Conservation (phyloP, 1,140 invertebrate genomes). For the Drosophila leontia region DNA sequence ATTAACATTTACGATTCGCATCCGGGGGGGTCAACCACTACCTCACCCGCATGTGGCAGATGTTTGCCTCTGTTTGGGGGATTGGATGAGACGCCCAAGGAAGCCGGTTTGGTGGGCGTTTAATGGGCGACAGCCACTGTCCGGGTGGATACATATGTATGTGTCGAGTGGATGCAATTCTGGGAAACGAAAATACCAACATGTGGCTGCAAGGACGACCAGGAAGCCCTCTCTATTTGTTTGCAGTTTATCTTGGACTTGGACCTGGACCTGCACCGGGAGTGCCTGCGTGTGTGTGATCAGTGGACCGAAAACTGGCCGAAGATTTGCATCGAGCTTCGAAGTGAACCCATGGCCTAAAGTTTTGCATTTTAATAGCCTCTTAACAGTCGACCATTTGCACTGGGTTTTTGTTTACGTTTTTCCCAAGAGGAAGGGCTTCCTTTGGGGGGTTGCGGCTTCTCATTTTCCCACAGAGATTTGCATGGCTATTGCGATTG, state of each 20-base stretch:
- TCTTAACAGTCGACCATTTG: conserved; percentile 51
- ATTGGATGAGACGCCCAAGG: conserved; percentile 6
- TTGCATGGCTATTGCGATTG: conserved; percentile 22
- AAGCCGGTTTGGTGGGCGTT: conserved; percentile 39
- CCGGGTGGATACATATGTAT: conserved; percentile 4
- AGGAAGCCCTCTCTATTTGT: conserved; percentile 29
- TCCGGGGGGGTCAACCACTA: conserved; percentile 31
- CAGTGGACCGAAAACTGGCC: conserved; percentile 17
- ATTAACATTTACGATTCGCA: conserved; percentile 70
- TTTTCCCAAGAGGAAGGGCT: background rate
- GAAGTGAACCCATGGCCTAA: conserved; percentile 11
- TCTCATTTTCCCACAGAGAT: conserved; percentile 8
- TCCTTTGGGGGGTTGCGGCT: conserved; percentile 17
- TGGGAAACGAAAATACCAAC: conserved; percentile 51
- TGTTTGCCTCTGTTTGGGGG: conserved; percentile 28
- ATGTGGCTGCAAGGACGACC: conserved; percentile 12
- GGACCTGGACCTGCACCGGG: background rate
- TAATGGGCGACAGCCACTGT: conserved; percentile 45
- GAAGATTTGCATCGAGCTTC: conserved; percentile 34
- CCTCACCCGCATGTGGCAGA: conserved; percentile 19
- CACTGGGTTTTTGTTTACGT: conserved; percentile 50
- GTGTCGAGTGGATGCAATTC: conserved; percentile 26
- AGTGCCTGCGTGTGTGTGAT: conserved; percentile 10
- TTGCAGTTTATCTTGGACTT: conserved; percentile 48
- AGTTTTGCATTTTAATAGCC: conserved; percentile 78